Conservation (phyloP, 2,797 vertebrate species). For the Apodemus agrarius region DNA sequence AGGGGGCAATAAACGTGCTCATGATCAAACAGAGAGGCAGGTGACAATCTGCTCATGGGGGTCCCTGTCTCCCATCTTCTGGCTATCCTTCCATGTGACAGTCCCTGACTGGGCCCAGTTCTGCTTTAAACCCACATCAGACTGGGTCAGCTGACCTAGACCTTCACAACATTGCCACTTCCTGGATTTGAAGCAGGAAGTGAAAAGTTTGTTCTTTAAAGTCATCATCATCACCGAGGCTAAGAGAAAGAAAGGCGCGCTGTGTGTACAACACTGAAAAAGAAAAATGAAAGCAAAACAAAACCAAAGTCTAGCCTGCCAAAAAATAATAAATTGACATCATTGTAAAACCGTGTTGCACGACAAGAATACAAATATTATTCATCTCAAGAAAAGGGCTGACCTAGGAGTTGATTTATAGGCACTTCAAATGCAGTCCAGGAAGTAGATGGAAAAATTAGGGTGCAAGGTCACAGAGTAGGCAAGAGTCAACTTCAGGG, state of each 20-base stretch:
- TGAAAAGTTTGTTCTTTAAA: neutral
- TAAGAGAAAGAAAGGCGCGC: constrained; percentile 40
- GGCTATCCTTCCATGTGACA: neutral
- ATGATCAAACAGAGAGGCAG: neutral
- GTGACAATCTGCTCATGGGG: neutral
- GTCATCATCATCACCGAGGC: neutral
- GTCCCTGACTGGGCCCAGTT: neutral
- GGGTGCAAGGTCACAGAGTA: constrained; percentile 43
- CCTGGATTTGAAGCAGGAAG: neutral
- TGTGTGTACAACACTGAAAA: constrained; percentile 45
- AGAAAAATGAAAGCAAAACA: constrained; percentile 30
- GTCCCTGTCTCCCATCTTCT: neutral
- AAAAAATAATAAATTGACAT: constrained; percentile 64
- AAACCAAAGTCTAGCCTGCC: constrained; percentile 53
- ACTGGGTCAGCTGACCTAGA: neutral
- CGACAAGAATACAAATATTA: constrained; percentile 74
- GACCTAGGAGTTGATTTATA: constrained; percentile 59
- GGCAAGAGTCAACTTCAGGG: constrained; percentile 63
- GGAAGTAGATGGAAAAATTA: constrained; percentile 77
- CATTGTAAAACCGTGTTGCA: constrained; percentile 68
- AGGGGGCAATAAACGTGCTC: neutral
- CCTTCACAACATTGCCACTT: neutral
- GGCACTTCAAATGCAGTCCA: constrained; percentile 64
- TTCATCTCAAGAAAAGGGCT: constrained; percentile 67
- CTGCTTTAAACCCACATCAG: neutral